phyloP scores from a whole-genome alignment of 2,888 invertebrate species.

The Branchipolynoe longqiensis region DNA sequence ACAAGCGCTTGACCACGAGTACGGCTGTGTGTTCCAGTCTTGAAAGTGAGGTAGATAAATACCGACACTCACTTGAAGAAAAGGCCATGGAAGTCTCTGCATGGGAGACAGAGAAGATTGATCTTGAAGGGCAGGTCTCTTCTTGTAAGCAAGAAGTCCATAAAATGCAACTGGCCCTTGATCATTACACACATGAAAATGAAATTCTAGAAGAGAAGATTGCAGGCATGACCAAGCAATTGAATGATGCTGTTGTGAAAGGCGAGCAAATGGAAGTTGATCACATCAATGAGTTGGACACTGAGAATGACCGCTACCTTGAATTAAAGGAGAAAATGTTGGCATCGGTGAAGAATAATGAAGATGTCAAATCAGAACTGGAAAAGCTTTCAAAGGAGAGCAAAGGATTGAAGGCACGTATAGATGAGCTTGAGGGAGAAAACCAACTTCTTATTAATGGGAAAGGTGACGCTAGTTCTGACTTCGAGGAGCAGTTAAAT shows the following conservation, averaged over 20 bases:
- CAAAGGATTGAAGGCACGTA: neutral
- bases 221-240: neutral
- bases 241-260: neutral
- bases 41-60: neutral
- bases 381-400: neutral
- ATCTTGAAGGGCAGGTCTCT: neutral
- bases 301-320: conserved; percentile 18
- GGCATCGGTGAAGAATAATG: neutral
- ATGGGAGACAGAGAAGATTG: conserved; percentile 32
- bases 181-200: neutral
- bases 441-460: neutral
- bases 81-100: conserved; percentile 39
- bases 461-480: neutral
- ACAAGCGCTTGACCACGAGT: neutral
- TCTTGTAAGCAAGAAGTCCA: neutral
- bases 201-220: neutral
- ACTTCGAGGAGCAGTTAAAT: neutral
- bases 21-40: neutral
- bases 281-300: conserved; percentile 19
- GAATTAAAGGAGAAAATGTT: neutral
- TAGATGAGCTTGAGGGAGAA: neutral
- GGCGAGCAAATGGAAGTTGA: conserved; percentile 34
- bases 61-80: conserved; percentile 4
- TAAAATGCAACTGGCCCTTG: neutral
- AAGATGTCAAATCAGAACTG: neutral